Evolutionary conservation across 2,888 invertebrate genomes (phyloP), one percentile per base, ranked within the genome.

Genomic region (Scaptomyza reducta): DNA sequence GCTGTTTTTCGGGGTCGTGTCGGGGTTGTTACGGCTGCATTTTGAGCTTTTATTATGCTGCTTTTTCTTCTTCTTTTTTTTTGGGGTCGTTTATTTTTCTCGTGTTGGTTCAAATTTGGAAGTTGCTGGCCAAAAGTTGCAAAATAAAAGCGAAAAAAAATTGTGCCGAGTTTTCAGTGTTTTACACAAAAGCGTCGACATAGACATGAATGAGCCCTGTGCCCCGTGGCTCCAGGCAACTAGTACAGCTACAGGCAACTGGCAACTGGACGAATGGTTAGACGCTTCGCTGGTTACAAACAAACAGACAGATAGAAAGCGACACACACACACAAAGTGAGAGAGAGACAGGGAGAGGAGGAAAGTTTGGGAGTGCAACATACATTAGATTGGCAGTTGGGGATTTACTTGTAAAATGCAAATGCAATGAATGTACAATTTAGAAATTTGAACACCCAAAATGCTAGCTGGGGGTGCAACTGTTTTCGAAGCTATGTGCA

Each of bases 391-490:
- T 84, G 87, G 83, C 84, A 84, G 84, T 87, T 87, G 75, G 84
- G 84, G 84, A 84, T 84, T 84, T 84, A 84, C 84, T 84, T 84
- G 87, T 85, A 84, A 84, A 84, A 87, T 84, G 84, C 84, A 84
- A 84, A 84, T 87, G 84, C 86, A 84, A 84, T 84, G 84, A 87
- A 84, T 84, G 84, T 82, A 84, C 84, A 84, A 87, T 84, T 84
- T 84, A 79, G 87, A 77, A 82, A 85, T 87, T 84, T 84, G 79
- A 85, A 82, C 86, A 83, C 85, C 82, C 74, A 83, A 81, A 79
- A 79, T 84, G 63, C 65, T 47, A 45, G 50, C 42, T 45, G 46
- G 69, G 70, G 70, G 60, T 44, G 54, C 58, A 60, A 56, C 18
- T 61, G 61, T 62, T 56, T 69, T 64, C 40, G 72, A 67, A 61